Conservation (phyloP, 1,140 invertebrate genomes). For the Drosophila orena region DNA sequence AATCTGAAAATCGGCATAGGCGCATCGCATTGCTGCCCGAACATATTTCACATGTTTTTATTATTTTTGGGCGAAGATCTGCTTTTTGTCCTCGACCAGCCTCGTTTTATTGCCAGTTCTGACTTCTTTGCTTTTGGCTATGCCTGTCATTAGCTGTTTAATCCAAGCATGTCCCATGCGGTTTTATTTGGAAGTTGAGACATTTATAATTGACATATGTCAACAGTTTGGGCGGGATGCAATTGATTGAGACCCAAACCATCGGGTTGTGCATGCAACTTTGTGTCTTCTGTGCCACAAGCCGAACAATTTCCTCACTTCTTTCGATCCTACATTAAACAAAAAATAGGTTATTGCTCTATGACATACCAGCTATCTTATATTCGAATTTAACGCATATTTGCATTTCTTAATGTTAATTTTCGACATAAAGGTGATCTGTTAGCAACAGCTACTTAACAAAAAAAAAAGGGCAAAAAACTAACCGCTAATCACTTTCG, state of each 20-base stretch:
- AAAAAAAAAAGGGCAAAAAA: constrained; percentile 8
- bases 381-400: too few relatives aligned
- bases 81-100: constrained; percentile 13
- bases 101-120: constrained; percentile 60
- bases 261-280: constrained; percentile 26
- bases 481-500: constrained; percentile 41
- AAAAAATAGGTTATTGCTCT: neutral
- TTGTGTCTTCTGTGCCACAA: constrained; percentile 25
- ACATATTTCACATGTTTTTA: constrained; percentile 82
- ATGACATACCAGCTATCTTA: too few relatives aligned
- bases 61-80: constrained; percentile 68
- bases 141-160: constrained; percentile 54
- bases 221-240: constrained; percentile 36
- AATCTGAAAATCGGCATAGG: constrained; percentile 78
- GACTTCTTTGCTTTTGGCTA: constrained; percentile 32
- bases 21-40: constrained; percentile 63
- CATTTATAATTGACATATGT: constrained; percentile 76
- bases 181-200: constrained; percentile 73
- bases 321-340: neutral
- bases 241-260: constrained; percentile 22
- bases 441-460: constrained; percentile 36
- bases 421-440: constrained; percentile 13
- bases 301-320: neutral
- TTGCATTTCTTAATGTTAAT: too few relatives aligned
- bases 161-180: constrained; percentile 56